A percentile compares a stretch with the other conserved stretches of the same genome.
Evolutionary conservation across 2,797 vertebrate genomes (phyloP).

Genomic region (Sebastes matsubarae): DNA sequence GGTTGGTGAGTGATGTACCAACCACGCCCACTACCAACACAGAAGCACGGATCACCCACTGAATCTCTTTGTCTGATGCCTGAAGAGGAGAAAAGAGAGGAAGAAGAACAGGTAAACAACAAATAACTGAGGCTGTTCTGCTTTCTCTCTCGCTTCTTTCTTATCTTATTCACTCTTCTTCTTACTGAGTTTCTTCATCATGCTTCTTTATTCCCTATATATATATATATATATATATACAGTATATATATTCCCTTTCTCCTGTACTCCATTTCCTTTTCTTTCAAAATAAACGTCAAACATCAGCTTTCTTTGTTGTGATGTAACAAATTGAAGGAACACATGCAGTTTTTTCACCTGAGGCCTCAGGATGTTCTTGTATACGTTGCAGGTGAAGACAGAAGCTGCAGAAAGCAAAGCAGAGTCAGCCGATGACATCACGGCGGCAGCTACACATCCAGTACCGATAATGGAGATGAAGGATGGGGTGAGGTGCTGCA

Average conservation of each 20-base stretch:
- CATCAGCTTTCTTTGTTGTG: too few relatives aligned
- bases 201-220: too few relatives aligned
- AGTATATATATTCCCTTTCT: too few relatives aligned
- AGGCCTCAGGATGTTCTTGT: constrained; percentile 55
- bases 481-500: constrained; percentile 35
- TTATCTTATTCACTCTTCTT: too few relatives aligned
- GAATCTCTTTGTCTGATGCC: constrained; percentile 75
- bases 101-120: background rate
- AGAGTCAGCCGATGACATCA: constrained; percentile 66
- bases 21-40: constrained; percentile 63
- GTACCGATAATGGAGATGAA: constrained; percentile 41
- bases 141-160: too few relatives aligned
- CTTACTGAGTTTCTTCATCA: too few relatives aligned
- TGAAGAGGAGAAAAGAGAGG: constrained; percentile 18
- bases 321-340: too few relatives aligned
- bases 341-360: background rate
- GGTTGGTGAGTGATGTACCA: constrained; percentile 59
- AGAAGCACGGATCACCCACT: constrained; percentile 71
- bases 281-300: too few relatives aligned
- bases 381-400: background rate
- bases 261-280: too few relatives aligned
- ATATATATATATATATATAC: too few relatives aligned
- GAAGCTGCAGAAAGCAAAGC: constrained; percentile 47
- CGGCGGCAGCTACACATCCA: constrained; percentile 56
- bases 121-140: background rate